Percentiles rank a stretch among this genome's conserved stretches.
phyloP scores from a whole-genome alignment of 2,797 vertebrate genomes.

The Phataginus tricuspis region DNA sequence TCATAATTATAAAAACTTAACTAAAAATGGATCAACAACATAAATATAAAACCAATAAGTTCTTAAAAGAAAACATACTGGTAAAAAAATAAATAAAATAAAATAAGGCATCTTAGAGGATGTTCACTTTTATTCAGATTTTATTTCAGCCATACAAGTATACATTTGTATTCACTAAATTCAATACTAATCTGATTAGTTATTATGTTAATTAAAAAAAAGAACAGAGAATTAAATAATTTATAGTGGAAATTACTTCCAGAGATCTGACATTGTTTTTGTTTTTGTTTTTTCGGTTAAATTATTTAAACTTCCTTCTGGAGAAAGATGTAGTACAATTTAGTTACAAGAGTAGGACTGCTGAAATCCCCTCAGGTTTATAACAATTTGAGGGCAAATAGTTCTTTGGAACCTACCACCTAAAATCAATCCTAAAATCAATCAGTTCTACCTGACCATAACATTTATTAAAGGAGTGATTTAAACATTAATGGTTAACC shows the following conservation, averaged over 20 bases:
- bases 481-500: neutral
- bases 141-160: neutral
- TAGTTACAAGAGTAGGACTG: neutral
- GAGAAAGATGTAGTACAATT: neutral
- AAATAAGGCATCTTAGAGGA: neutral
- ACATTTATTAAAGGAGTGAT: neutral
- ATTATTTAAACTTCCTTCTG: neutral
- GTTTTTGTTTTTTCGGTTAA: neutral
- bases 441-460: neutral
- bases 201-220: neutral
- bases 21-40: neutral
- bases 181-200: neutral
- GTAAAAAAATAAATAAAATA: too few relatives aligned
- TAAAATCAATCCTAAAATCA: neutral
- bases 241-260: neutral
- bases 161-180: neutral
- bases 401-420: neutral
- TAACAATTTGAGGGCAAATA: neutral
- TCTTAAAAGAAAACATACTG: neutral
- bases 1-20: neutral
- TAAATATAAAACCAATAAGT: neutral
- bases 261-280: neutral
- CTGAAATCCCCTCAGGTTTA: neutral
- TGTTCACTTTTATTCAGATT: neutral
- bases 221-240: neutral